These are phyloP conservation scores for Pherbina coryleti DNA, from an alignment of 2,888 invertebrate genomes.

Conservation along the genomic window DNA sequence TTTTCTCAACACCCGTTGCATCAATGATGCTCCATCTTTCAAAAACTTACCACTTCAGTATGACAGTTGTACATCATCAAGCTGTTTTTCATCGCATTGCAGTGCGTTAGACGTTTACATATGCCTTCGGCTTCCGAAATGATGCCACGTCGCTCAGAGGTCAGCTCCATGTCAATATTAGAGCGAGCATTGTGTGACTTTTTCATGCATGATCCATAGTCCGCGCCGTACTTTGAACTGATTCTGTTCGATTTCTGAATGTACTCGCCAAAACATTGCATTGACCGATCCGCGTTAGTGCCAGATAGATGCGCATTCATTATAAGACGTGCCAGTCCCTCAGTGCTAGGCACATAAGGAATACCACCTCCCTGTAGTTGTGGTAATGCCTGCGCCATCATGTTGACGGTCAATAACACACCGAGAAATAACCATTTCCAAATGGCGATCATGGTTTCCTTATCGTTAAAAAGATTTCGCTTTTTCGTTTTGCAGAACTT, in stretches of 20 bases:
- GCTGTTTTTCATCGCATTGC: slow-evolving; percentile 51
- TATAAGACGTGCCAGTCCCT: slow-evolving; percentile 57
- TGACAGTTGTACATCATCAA: slow-evolving; percentile 59
- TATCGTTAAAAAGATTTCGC: background rate
- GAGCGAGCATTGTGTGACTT: slow-evolving; percentile 50
- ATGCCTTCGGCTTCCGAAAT: slow-evolving; percentile 48
- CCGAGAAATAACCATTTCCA: slow-evolving; percentile 7
- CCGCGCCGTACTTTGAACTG: slow-evolving; percentile 53
- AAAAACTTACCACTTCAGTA: slow-evolving; percentile 55
- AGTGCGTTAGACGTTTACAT: slow-evolving; percentile 50
- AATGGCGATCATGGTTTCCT: background rate
- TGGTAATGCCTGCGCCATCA: slow-evolving; percentile 29
- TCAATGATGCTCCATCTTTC: no score
- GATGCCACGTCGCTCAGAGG: slow-evolving; percentile 51
- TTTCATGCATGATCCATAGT: slow-evolving; percentile 51
- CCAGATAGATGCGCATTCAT: slow-evolving; percentile 54
- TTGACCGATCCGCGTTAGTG: slow-evolving; percentile 55
- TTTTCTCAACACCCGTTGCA: no score
- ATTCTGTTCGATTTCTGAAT: slow-evolving; percentile 56
- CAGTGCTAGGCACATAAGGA: slow-evolving; percentile 43
- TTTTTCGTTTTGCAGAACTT: background rate
- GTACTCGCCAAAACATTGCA: slow-evolving; percentile 59
- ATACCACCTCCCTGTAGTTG: background rate
- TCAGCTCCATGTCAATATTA: slow-evolving; percentile 54
- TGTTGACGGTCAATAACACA: slow-evolving; percentile 36